Base-by-base conservation (phyloP, 2,113 vertebrate species). In the Cyanoliseus patagonus region DNA sequence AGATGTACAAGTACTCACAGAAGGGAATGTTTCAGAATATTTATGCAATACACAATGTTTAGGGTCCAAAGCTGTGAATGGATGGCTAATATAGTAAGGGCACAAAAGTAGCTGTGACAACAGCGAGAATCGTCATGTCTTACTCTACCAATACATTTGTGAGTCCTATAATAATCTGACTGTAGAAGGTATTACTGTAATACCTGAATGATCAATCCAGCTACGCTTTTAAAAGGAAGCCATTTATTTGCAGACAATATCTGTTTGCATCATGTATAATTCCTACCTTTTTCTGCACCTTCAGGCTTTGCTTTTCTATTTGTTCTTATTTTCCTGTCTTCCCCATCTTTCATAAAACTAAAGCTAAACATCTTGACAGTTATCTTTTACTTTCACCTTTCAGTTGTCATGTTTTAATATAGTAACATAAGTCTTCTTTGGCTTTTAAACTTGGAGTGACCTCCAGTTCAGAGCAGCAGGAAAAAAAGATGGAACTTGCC, bases 401-500 rank as follows among this genome's bases (percentile, higher is more conserved):
- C 51, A 80, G 63, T 47, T 87, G 57, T 64, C 67, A 30, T 4
- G 2, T 86, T 86, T 86, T 52, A 88, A 79, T 76, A 19, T n/a
- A 67, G 67, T 44, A 84, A 73, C 24, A 4, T 33, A 75, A 78
- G 35, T 47, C 23, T 84, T 88, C 55, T 72, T 31, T 55, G 39
- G 39, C 30, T 89, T 96, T 89, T 78, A 84, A 64, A 82, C 35
- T 67, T 91, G 35, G 57, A 84, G 39, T 89, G 68, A 70, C 49
- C 35, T 89, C 72, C n/a, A 63, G 3, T 66, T 92, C 59, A 62
- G n/a, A 20, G 13, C 72, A 75, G 20, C 7, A 83, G 37, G 28
- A 27, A 96, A 92, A 92, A 57, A 41, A 27, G 20, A 49, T 80
- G 30, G 63, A 81, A 64, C 91, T 92, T 95, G 95, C 70, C 49